phyloP scores from a whole-genome alignment of 2,797 vertebrate genomes.

The Brotula barbata region DNA sequence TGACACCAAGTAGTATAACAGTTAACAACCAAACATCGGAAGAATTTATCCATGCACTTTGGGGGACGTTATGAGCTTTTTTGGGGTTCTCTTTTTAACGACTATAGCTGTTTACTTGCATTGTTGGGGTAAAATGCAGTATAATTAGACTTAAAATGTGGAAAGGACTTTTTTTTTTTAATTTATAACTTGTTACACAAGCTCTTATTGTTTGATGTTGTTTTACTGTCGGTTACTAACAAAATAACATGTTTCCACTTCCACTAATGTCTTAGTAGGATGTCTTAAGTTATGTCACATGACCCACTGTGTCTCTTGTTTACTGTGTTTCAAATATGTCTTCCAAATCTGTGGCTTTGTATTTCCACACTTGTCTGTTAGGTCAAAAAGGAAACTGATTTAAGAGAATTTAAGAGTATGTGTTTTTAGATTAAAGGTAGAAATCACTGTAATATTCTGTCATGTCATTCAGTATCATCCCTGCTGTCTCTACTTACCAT shows the following conservation, averaged over 20 bases:
- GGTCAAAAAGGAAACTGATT: slow-evolving; percentile 19
- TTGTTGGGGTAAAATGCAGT: neutral
- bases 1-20: neutral
- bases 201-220: slow-evolving; percentile 5
- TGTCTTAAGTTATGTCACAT: slow-evolving; percentile 10
- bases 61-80: neutral
- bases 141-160: neutral
- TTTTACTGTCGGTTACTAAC: neutral
- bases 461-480: slow-evolving; percentile 28
- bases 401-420: slow-evolving; percentile 7
- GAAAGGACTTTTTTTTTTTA: slow-evolving; percentile 1
- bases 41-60: slow-evolving; percentile 15
- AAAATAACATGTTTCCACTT: no score
- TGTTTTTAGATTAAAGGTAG: slow-evolving; percentile 27
- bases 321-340: slow-evolving; percentile 4
- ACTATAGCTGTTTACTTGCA: no score
- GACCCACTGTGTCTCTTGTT: slow-evolving; percentile 15
- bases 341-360: slow-evolving; percentile 14
- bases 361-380: slow-evolving; percentile 31
- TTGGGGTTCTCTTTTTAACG: no score
- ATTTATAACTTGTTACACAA: slow-evolving; percentile 19
- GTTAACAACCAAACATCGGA: neutral
- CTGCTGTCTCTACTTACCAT: slow-evolving; percentile 26
- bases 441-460: slow-evolving; percentile 35
- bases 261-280: slow-evolving; percentile 1